Evolutionary conservation across 2,888 invertebrate genomes (phyloP).

Genomic region (Parnassius mnemosyne): DNA sequence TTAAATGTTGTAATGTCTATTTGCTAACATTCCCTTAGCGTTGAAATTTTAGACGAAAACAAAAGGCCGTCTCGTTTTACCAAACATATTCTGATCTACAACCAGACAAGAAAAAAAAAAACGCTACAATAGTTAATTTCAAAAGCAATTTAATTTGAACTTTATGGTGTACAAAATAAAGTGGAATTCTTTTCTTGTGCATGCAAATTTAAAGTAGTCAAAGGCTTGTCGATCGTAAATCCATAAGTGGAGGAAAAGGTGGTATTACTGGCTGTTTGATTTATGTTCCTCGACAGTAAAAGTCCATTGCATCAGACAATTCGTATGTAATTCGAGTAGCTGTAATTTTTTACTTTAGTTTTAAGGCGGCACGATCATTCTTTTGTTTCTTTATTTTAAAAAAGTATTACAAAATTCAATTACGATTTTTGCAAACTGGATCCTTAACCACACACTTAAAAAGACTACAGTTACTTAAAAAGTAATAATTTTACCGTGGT

Average conservation of each 20-base stretch:
- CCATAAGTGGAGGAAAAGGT: slow-evolving; percentile 8
- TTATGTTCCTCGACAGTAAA: slow-evolving; percentile 9
- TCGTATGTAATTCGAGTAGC: slow-evolving; percentile 6
- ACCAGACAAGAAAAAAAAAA: neutral
- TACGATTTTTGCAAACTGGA: too few relatives aligned
- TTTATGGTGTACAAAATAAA: neutral
- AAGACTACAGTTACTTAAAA: too few relatives aligned
- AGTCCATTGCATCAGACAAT: neutral
- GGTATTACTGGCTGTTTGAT: slow-evolving; percentile 14
- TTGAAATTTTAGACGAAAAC: slow-evolving; percentile 4
- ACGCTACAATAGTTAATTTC: neutral
- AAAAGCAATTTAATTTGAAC: slow-evolving; percentile 5
- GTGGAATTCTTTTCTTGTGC: neutral
- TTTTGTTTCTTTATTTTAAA: too few relatives aligned
- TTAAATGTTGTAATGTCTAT: neutral
- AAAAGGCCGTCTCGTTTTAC: slow-evolving; percentile 3
- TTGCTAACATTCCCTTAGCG: slow-evolving; percentile 1
- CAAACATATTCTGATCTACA: slow-evolving; percentile 8
- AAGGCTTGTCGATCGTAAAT: slow-evolving; percentile 11
- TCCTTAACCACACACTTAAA: too few relatives aligned
- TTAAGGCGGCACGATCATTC: too few relatives aligned
- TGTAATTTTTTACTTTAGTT: neutral
- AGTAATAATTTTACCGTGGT: too few relatives aligned
- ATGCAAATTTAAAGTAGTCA: neutral
- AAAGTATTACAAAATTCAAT: too few relatives aligned